Percentiles rank a stretch among this genome's conserved stretches.
These are phyloP conservation scores for Cladorhizidae sp. DNA, from an alignment of 37 sponge, comb jelly and placozoan genomes.

Conservation along the genomic window DNA sequence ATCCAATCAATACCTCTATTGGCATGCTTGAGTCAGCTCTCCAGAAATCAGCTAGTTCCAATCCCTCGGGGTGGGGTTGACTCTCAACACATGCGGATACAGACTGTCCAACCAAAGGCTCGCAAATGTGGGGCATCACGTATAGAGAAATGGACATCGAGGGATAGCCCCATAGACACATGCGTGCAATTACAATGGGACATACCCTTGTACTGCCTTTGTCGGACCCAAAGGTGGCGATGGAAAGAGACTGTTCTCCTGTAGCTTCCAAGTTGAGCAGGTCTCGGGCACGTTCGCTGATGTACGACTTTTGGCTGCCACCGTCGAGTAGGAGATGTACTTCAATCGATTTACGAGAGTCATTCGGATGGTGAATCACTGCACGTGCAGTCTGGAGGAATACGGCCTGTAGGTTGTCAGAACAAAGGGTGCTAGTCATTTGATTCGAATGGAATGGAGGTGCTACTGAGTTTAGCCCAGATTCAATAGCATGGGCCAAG, in stretches of 20 bases:
- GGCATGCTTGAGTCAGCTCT: not conserved
- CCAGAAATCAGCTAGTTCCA: conserved; percentile 49
- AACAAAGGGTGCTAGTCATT: conserved; percentile 27
- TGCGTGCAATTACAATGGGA: conserved; percentile 31
- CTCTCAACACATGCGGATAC: not conserved
- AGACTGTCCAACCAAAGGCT: conserved; percentile 49
- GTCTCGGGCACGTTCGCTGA: conserved; percentile 15
- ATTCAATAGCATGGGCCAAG: not conserved
- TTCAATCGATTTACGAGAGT: not conserved
- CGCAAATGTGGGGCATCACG: conserved; percentile 53
- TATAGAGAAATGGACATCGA: conserved; percentile 2
- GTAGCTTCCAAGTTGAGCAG: conserved; percentile 11
- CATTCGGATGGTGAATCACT: not conserved
- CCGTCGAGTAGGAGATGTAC: conserved; percentile 30
- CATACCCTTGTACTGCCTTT: conserved; percentile 14
- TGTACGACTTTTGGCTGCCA: conserved; percentile 51
- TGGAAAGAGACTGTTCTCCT: conserved; percentile 1
- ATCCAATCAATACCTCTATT: too few species aligned
- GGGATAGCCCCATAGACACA: conserved; percentile 22
- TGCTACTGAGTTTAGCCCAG: not conserved
- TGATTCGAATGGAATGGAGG: not conserved
- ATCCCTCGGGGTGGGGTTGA: conserved; percentile 5
- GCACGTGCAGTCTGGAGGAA: too few species aligned
- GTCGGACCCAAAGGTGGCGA: conserved; percentile 17
- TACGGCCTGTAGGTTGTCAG: too few species aligned